These are phyloP conservation scores for Polyodon spathula DNA, from an alignment of 2,113 vertebrate species.

Conservation along the genomic window DNA sequence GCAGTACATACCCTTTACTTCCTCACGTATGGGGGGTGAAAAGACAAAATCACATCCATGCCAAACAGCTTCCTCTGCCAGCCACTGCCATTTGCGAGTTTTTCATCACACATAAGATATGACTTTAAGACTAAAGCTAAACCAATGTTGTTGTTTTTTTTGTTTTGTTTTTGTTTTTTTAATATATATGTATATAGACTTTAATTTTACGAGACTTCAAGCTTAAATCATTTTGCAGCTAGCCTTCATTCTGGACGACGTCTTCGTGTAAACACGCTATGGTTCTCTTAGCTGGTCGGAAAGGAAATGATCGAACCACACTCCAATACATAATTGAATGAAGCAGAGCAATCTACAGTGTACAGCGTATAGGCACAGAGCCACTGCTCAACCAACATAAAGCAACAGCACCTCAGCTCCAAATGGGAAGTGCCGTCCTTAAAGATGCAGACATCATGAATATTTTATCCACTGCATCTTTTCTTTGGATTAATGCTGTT, in stretches of 20 bases:
- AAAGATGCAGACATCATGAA: conserved; percentile 20
- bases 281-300: not conserved
- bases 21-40: not conserved
- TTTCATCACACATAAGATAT: not conserved
- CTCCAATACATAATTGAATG: conserved; percentile 3
- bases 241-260: not conserved
- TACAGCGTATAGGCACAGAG: conserved; percentile 12
- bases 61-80: not conserved
- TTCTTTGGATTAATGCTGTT: not conserved
- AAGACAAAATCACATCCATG: not conserved
- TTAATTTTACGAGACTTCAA: not conserved
- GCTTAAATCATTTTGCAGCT: not conserved
- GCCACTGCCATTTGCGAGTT: not conserved
- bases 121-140: not conserved
- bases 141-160: no score
- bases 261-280: not conserved
- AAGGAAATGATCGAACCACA: conserved; percentile 10
- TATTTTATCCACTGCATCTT: conserved; percentile 17
- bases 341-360: conserved; percentile 12
- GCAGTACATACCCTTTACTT: not conserved
- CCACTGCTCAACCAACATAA: conserved; percentile 6
- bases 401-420: conserved; percentile 14
- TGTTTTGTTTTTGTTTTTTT: no score
- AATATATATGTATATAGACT: not conserved
- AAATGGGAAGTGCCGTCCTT: conserved; percentile 11